Conservation (phyloP, 92 coral and sea anemone genomes). For the Epizoanthus fatuus region DNA sequence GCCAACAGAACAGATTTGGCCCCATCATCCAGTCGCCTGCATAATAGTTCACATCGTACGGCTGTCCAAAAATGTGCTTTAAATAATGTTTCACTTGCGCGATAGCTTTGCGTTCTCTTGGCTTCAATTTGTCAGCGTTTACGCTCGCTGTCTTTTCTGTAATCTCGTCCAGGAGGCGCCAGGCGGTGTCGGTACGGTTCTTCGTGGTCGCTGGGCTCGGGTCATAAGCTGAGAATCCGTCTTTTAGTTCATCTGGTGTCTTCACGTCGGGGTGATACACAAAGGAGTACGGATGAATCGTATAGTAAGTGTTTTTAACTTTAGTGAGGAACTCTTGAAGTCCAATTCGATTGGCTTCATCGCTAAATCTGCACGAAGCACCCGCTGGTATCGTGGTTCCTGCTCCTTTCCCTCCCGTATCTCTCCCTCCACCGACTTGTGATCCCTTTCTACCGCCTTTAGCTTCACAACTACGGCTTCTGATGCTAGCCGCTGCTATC, state of each 20-base stretch:
- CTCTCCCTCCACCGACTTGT: background rate
- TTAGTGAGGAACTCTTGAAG: slow-evolving; percentile 76
- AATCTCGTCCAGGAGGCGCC: slow-evolving; percentile 69
- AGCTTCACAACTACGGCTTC: slow-evolving; percentile 22
- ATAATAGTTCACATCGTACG: slow-evolving; percentile 88
- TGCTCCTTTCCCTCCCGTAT: background rate
- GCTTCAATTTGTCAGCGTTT: slow-evolving; percentile 58
- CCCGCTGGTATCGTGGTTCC: background rate
- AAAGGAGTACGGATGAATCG: slow-evolving; percentile 70
- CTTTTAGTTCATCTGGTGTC: slow-evolving; percentile 35
- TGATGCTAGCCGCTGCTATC: slow-evolving; percentile 64
- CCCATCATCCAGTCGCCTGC: slow-evolving; percentile 99
- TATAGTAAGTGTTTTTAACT: slow-evolving; percentile 69
- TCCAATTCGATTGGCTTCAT: slow-evolving; percentile 77
- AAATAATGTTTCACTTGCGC: slow-evolving; percentile 86
- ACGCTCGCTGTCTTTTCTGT: slow-evolving; percentile 28
- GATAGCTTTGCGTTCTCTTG: slow-evolving; percentile 86
- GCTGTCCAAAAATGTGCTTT: slow-evolving; percentile 84
- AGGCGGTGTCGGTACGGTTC: slow-evolving; percentile 81
- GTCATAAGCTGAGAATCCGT: slow-evolving; percentile 77
- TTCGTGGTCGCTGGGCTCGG: slow-evolving; percentile 77
- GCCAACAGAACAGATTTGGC: slow-evolving; percentile 90
- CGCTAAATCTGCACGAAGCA: slow-evolving; percentile 62
- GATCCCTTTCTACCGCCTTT: background rate
- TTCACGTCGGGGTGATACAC: slow-evolving; percentile 68